Base-by-base conservation (phyloP, 1,140 invertebrate genomes). In the Drosophila lacteicornis region DNA sequence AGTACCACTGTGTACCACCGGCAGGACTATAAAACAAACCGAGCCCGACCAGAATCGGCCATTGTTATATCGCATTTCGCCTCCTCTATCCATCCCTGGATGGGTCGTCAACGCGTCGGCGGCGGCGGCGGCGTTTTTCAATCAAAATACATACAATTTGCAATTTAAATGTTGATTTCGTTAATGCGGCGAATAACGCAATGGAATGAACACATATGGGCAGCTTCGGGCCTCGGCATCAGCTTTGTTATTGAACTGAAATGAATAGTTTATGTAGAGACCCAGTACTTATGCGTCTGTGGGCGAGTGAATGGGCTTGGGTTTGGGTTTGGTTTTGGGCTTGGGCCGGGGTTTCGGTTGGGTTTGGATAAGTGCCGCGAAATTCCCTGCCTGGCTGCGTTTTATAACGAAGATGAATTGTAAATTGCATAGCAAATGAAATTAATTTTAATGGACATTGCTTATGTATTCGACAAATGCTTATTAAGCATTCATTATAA, bases 141-240 rank as follows among this genome's bases (percentile, higher is more conserved):
- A 75, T 82, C 70, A 73, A 86, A 73, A 86, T 75, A 63, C 70
- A 58, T 66, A 62, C 69, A 86, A 86, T 87, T 86, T 87, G 83
- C 83, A 86, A 86, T 87, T 86, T 86, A 86, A 86, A 86, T 86
- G 79, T 70, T 82, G 82, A 86, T 79, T 81, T 73, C 83, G 83
- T 79, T 86, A 86, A 87, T 86, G 75, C 82, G 66, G 50, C 61
- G 57, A 68, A 70, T 76, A 81, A 65, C 74, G 59, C 67, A 80
- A 80, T 85, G 61, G 58, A 49, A 76, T 55, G 74, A 49, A 50
- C 75, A 77, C 75, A 84, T 69, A 75, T 78, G 74, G 59, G 55
- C 75, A 55, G 80, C 82, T 82, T 62, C 17, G 77, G 60, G 49
- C 50, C 50, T 60, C 71, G 53, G 40, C 67, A 51, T 5, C 51